phyloP scores from a whole-genome alignment of 1,140 invertebrate genomes.

The Pachyrhynchus sulphureomaculatus region DNA sequence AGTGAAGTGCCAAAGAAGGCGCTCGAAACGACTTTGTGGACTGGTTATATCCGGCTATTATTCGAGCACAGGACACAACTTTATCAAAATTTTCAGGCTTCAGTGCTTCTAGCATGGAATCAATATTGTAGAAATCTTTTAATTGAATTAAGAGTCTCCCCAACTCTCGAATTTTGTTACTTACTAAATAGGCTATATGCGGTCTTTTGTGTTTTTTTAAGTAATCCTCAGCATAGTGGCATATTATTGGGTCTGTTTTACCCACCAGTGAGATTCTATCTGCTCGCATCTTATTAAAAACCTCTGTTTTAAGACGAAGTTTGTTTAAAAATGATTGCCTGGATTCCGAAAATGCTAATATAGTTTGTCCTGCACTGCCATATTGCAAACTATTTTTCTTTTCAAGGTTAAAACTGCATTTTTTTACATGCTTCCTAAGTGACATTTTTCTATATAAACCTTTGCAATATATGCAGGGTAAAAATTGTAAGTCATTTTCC shows the following conservation, averaged over 20 bases:
- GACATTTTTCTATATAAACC: slow-evolving; percentile 12
- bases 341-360: slow-evolving; percentile 19
- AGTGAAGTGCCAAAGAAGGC: slow-evolving; percentile 26
- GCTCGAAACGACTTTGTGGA: slow-evolving; percentile 29
- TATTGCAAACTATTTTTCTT: background rate
- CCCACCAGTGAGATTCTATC: slow-evolving; percentile 20
- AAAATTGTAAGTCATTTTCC: background rate
- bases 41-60: slow-evolving; percentile 30
- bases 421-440: slow-evolving; percentile 4
- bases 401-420: background rate
- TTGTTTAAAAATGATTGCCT: slow-evolving; percentile 20
- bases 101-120: slow-evolving; percentile 15
- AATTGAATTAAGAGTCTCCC: slow-evolving; percentile 29
- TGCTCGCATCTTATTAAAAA: slow-evolving; percentile 21
- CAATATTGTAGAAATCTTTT: background rate
- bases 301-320: slow-evolving; percentile 21
- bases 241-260: slow-evolving; percentile 33
- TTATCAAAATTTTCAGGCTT: slow-evolving; percentile 36
- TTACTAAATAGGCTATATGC: slow-evolving; percentile 29
- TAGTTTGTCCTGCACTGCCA: slow-evolving; percentile 19
- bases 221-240: slow-evolving; percentile 28
- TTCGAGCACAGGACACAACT: slow-evolving; percentile 29
- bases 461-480: slow-evolving; percentile 21
- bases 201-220: slow-evolving; percentile 35
- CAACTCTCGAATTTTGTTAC: slow-evolving; percentile 38